Base-by-base conservation (phyloP, 1,140 invertebrate genomes). In the Camponotus floridanus region DNA sequence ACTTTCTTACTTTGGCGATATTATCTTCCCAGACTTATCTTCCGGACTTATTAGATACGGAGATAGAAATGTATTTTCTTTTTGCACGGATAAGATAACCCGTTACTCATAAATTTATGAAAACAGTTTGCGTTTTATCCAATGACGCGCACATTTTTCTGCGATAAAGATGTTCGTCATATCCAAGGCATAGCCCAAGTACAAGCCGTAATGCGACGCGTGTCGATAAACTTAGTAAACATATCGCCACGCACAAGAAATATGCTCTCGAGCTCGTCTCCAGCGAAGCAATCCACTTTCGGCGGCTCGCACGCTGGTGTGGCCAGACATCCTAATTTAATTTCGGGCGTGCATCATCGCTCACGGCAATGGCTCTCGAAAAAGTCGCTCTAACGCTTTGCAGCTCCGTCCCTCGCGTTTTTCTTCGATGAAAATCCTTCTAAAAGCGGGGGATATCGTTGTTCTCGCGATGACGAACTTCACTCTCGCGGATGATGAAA, bases 241-340 rank as follows among this genome's bases (percentile, higher is more conserved):
- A 62, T 33, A 21, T 18, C 33, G 65, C 36, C 68, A 74, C 79
- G 67, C 68, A 83, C 36, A 55, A 48, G 68, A 74, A 36, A 74
- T 83, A 83, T 74, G 61, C 33, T 42, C 57, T 18, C 33, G 18
- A 31, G 39, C 39, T 74, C 55, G 55, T 68, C 55, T 62, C 13
- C n/a, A 62, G 79, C 71, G 13, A 83, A 48, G 55, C 79, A 83
- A 83, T 83, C 57, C 79, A 83, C 67, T 83, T 57, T 61, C 55
- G 21, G 51, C 64, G 64, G 48, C 33, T 79, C 62, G 45, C 62
- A 79, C 64, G 76, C 45, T 26, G 26, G 39, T 21, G 26, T 42
- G 57, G 68, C 79, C 57, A 83, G 79, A 83, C 68, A 73, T 83
- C 79, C 79, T 83, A 83, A 83, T 74, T 83, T 83, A 83, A 83